phyloP scores from a whole-genome alignment of 2,888 invertebrate species.

The Syrista parreyssii region DNA sequence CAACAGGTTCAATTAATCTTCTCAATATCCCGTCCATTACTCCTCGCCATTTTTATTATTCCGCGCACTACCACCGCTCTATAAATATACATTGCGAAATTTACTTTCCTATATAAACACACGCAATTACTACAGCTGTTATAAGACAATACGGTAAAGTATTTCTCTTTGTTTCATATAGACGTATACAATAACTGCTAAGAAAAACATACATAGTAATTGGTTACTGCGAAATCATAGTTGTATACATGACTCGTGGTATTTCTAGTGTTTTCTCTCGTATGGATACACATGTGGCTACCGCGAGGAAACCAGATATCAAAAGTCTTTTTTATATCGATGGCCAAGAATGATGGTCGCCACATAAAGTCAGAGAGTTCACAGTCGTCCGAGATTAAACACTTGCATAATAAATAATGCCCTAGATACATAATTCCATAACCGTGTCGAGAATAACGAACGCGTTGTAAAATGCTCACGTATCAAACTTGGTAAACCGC shows the following conservation, averaged over 20 bases:
- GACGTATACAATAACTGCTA: not conserved
- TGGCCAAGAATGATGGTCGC: not conserved
- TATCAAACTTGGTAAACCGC: not conserved
- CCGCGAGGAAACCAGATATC: not conserved
- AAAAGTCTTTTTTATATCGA: not conserved
- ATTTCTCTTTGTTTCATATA: not conserved
- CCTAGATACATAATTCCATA: slow-evolving; percentile 32
- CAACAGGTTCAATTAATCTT: not conserved
- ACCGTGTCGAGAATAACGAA: not conserved
- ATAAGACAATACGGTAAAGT: not conserved
- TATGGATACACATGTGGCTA: not conserved
- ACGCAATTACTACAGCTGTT: not conserved
- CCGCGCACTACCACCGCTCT: not conserved
- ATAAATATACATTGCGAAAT: not conserved
- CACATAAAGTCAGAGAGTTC: not conserved
- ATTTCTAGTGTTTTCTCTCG: slow-evolving; percentile 12
- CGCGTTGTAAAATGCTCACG: not conserved
- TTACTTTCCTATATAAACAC: not conserved
- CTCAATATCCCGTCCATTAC: not conserved
- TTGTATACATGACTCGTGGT: slow-evolving; percentile 27
- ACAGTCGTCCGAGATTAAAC: not conserved
- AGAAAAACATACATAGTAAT: not conserved
- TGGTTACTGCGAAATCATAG: slow-evolving; percentile 7
- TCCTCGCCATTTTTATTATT: not conserved
- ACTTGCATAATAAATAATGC: slow-evolving; percentile 39